phyloP scores from a whole-genome alignment of 1,140 invertebrate species.

The Musca vetustissima region DNA sequence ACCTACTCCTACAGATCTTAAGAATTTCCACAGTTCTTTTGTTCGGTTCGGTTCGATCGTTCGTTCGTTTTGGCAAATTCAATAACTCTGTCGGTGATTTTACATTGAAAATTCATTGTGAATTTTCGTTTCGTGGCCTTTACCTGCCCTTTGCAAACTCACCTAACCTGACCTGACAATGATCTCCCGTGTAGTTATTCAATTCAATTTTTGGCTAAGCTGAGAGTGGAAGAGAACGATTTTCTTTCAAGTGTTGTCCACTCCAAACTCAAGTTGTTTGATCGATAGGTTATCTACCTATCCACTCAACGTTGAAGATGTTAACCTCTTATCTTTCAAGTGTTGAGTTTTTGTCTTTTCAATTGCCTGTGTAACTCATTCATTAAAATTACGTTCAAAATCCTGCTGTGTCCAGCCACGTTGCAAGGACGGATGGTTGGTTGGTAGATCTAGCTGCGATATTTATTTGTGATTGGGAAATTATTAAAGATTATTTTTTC shows the following conservation, averaged over 20 bases:
- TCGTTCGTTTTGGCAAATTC: conserved; percentile 13
- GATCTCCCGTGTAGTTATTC: not conserved
- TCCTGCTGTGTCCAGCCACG: not conserved
- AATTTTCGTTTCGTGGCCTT: not conserved
- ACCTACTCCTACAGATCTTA: conserved; percentile 43
- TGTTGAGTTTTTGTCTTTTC: conserved; percentile 9
- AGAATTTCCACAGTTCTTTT: conserved; percentile 3
- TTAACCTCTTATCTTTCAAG: no score
- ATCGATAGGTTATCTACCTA: not conserved
- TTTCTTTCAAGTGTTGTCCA: conserved; percentile 12
- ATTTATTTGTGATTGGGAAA: conserved; percentile 6
- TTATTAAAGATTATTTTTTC: no score
- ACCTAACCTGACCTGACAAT: not conserved
- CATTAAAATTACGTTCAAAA: not conserved
- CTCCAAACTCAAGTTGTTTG: conserved; percentile 8
- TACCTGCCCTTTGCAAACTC: not conserved
- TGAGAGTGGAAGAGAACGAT: not conserved
- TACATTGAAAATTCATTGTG: conserved; percentile 38
- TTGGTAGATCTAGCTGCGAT: not conserved
- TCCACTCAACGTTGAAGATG: not conserved
- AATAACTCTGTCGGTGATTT: conserved; percentile 50
- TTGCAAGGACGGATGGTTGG: not conserved
- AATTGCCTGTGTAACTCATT: conserved; percentile 17
- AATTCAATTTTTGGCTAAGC: no score
- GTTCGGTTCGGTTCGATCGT: no score